phyloP scores from a whole-genome alignment of 2,888 invertebrate genomes.

The Cryptus viduatorius region DNA sequence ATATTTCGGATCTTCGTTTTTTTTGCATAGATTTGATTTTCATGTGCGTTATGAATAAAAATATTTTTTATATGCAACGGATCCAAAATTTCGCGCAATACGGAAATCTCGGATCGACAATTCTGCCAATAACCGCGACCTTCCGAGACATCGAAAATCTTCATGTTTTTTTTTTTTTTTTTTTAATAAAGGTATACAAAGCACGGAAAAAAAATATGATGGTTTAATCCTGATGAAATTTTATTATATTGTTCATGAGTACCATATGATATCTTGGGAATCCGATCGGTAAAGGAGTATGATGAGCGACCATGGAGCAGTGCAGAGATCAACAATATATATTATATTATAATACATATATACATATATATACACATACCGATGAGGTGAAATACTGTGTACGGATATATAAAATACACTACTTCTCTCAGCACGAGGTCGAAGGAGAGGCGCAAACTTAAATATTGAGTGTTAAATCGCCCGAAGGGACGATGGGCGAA shows the following conservation, averaged over 20 bases:
- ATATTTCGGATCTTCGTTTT: too few species aligned
- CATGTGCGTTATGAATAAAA: too few species aligned
- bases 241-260: conserved; percentile 37
- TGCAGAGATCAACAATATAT: conserved; percentile 25
- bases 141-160: background rate
- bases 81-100: too few species aligned
- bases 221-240: conserved; percentile 1
- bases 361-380: conserved; percentile 9
- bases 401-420: conserved; percentile 63
- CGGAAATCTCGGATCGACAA: background rate
- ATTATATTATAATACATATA: conserved; percentile 6
- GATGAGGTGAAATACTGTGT: conserved; percentile 32
- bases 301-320: conserved; percentile 48
- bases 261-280: conserved; percentile 30
- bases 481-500: conserved; percentile 56
- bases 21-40: too few species aligned
- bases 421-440: conserved; percentile 53
- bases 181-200: background rate
- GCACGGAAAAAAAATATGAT: background rate
- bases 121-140: background rate
- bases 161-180: background rate
- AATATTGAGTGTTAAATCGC: conserved; percentile 69
- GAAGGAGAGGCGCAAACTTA: conserved; percentile 60
- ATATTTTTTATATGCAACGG: too few species aligned
- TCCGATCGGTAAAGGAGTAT: conserved; percentile 52